Evolutionary conservation across 2,888 invertebrate species (phyloP), one percentile per base, ranked within the genome.

Genomic region (Agrochola macilenta): DNA sequence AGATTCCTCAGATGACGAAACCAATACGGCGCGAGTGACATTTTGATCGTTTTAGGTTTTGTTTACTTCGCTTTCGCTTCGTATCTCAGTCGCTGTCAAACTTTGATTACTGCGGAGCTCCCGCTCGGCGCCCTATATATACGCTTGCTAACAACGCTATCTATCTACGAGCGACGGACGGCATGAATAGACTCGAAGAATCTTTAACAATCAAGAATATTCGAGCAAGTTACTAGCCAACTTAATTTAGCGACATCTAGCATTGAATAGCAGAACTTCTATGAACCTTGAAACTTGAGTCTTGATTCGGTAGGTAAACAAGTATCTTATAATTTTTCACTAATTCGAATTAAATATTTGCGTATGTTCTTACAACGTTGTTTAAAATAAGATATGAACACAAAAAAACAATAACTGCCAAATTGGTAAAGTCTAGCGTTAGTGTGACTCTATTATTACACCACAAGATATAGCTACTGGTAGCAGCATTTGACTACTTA

Each of bases 1-100:
- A 94, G 69, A 84, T 95, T 96, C 84, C 95, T 92, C 83, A 96
- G 79, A 92, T 96, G 96, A 54, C 96, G 94, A 82, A 95, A 87
- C 96, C 96, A 96, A 85, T 95, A 96, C 84, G 96, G 96, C 82
- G 93, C 86, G 20, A 96, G 90, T 82, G 96, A 96, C 96, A 96
- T 96, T 92, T 93, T 72, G 12, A 30, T 60, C 0, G 26, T 57
- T 79, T 79, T 49, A 71, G 0, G 35, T 57, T 79, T 79, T 52
- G 71, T 73, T 76, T 74, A 64, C 54, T 60, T 69, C 46, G n/a
- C 52, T 54, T 58, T 74, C 11, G 12, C 58, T 64, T 78, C 49
- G 74, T 69, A 43, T 5, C 70, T 76, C 69, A 11, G 2, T 69
- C 74, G 61, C 52, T 79, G 46, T 70, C 74, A 70, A 78, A 84